Evolutionary conservation across 2,797 vertebrate species (phyloP).

Genomic region (Falco columbarius): DNA sequence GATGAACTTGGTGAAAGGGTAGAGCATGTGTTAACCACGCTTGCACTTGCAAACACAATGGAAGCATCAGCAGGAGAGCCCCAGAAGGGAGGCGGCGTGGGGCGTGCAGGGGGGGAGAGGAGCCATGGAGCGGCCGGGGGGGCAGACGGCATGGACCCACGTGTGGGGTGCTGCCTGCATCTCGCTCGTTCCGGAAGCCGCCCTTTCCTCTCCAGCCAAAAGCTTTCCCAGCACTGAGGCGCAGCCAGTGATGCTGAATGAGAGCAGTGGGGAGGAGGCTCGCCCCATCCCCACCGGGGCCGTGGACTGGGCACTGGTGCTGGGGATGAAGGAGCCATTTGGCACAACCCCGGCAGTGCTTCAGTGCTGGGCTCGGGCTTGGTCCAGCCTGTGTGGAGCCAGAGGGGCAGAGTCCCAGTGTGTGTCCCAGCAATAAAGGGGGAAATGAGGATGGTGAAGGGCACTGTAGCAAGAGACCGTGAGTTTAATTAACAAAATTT

Average conservation of each 20-base stretch:
- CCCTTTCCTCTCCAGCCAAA: neutral
- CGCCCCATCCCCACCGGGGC: neutral
- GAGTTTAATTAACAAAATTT: conserved; percentile 49
- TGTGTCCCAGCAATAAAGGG: conserved; percentile 58
- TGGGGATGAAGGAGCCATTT: neutral
- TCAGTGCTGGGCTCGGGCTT: neutral
- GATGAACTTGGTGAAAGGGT: neutral
- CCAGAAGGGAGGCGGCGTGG: neutral
- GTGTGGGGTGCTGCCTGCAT: neutral
- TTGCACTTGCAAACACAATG: neutral
- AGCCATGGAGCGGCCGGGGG: neutral
- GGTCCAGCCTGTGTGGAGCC: neutral
- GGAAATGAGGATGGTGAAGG: neutral
- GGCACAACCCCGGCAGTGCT: neutral
- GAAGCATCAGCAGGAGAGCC: neutral
- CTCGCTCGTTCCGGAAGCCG: rapidly evolving
- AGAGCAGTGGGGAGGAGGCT: neutral
- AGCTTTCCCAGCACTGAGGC: neutral
- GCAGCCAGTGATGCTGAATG: rapidly evolving
- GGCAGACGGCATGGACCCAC: neutral
- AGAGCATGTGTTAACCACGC: neutral
- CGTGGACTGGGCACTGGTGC: neutral
- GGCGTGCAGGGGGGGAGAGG: neutral
- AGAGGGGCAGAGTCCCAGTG: neutral
- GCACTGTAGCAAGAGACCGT: conserved; percentile 39